A percentile compares a stretch with the other conserved stretches of the same genome.
Conservation (phyloP, 2,113 vertebrate species). For the Mus spicilegus region DNA sequence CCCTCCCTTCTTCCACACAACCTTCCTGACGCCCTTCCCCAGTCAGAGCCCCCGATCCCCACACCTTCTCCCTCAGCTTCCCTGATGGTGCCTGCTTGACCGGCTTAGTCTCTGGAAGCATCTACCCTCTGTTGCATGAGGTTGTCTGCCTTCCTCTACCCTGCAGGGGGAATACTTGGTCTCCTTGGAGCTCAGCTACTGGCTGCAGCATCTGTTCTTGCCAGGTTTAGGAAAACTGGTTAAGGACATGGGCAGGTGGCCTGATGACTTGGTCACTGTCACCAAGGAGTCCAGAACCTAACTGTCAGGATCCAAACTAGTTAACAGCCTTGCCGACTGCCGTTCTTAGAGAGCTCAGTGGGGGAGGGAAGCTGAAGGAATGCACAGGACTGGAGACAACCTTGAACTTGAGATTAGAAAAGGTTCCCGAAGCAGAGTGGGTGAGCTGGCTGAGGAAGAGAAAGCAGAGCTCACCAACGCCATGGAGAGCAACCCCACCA, state of each 20-base stretch:
- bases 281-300: too few species aligned
- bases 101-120: background rate
- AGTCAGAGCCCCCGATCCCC: background rate
- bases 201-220: background rate
- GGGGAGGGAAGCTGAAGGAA: background rate
- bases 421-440: background rate
- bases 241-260: background rate
- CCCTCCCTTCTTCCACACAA: background rate
- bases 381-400: background rate
- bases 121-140: accelerated
- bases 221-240: background rate
- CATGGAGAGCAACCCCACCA: accelerated
- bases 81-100: background rate
- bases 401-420: background rate
- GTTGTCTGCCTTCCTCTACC: too few species aligned
- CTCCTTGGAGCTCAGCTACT: background rate
- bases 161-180: accelerated
- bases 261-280: background rate
- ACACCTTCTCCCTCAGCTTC: background rate
- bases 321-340: background rate
- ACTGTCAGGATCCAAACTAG: background rate
- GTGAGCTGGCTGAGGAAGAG: background rate
- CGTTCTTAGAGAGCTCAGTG: too few species aligned
- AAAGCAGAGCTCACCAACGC: background rate
- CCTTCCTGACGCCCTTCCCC: background rate